A percentile compares a stretch with the other conserved stretches of the same genome.
These are phyloP conservation scores for Pampus argenteus DNA, from an alignment of 2,797 vertebrate genomes.

Conservation along the genomic window DNA sequence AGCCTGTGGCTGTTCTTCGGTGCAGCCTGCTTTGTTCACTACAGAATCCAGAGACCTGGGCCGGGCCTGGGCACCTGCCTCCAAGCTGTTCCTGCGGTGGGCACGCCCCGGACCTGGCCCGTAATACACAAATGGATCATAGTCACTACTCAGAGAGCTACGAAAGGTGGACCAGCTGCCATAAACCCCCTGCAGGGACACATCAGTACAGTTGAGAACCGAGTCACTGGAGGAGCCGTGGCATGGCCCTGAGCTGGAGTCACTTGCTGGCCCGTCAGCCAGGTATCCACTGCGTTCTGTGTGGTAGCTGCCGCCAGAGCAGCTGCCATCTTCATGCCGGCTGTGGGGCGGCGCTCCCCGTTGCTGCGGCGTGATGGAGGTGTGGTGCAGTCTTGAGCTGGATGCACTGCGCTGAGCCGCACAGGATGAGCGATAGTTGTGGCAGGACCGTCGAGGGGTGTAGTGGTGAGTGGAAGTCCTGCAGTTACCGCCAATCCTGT, in stretches of 20 bases:
- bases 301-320: constrained; percentile 93
- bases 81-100: constrained; percentile 70
- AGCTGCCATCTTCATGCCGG: constrained; percentile 90
- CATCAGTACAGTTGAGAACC: constrained; percentile 94
- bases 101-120: constrained; percentile 78
- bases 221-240: constrained; percentile 98
- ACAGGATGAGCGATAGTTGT: constrained; percentile 81
- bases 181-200: constrained; percentile 95
- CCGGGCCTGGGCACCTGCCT: constrained; percentile 77
- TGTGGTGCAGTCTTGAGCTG: constrained; percentile 80
- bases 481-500: constrained; percentile 78
- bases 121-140: constrained; percentile 93
- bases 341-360: constrained; percentile 67
- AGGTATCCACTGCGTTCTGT: constrained; percentile 95
- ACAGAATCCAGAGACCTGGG: constrained; percentile 91
- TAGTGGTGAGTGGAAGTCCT: constrained; percentile 77
- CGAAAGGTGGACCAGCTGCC: constrained; percentile 98
- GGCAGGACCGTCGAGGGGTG: constrained; percentile 79
- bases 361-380: constrained; percentile 18
- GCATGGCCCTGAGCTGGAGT: constrained; percentile 97
- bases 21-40: constrained; percentile 79
- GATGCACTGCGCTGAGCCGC: constrained; percentile 75
- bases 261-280: constrained; percentile 94
- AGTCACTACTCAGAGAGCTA: constrained; percentile 97
- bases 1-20: constrained; percentile 84